Percentiles rank a stretch among this genome's conserved stretches.
Conservation (phyloP, 2,888 invertebrate species). For the Drosophila fungiperda region DNA sequence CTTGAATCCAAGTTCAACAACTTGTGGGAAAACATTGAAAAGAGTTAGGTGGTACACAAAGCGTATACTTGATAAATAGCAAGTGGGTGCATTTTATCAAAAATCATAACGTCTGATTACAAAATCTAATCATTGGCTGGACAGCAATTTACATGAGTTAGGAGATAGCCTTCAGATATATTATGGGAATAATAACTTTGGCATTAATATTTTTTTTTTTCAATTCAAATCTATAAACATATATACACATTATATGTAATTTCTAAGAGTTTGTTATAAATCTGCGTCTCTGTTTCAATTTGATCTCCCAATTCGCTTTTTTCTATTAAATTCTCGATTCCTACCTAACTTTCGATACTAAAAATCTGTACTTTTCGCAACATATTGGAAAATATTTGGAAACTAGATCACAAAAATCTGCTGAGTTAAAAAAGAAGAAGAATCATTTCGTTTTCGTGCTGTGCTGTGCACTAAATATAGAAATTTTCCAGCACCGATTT, state of each 20-base stretch:
- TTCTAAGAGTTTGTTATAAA: background rate
- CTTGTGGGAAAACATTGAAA: background rate
- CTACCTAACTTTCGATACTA: background rate
- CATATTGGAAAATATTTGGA: slow-evolving; percentile 21
- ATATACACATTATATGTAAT: background rate
- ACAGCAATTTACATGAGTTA: background rate
- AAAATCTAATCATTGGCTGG: background rate
- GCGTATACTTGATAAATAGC: slow-evolving; percentile 25
- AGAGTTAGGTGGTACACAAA: background rate
- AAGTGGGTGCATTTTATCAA: background rate
- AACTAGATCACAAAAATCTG: slow-evolving; percentile 41
- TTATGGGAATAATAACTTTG: background rate
- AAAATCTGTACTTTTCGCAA: background rate
- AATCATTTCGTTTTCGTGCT: slow-evolving; percentile 29
- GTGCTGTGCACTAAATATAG: slow-evolving; percentile 43
- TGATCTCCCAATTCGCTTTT: background rate
- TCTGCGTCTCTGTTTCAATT: background rate
- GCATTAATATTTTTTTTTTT: background rate
- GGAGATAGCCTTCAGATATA: background rate
- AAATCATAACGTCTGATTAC: background rate
- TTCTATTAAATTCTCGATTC: background rate
- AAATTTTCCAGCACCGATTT: slow-evolving; percentile 57
- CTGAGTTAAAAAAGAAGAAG: slow-evolving; percentile 8
- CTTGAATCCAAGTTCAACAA: background rate
- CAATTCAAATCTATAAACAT: background rate